phyloP scores from a whole-genome alignment of 2,113 vertebrate species.

The Cercocebus atys region DNA sequence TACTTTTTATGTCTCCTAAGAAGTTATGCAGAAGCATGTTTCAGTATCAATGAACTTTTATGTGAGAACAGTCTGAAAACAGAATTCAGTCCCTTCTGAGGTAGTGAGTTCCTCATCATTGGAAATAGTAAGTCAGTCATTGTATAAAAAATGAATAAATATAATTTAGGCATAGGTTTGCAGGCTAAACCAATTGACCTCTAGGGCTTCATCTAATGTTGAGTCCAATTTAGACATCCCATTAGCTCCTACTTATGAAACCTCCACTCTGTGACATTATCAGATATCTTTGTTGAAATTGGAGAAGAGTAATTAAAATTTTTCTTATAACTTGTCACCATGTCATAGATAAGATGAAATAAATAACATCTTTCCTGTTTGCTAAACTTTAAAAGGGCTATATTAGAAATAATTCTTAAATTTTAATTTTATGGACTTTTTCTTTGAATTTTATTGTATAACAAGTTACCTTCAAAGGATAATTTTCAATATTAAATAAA shows the following conservation, averaged over 20 bases:
- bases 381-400: background rate
- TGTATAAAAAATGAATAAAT: background rate
- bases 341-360: background rate
- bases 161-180: background rate
- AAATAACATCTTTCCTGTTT: constrained; percentile 48
- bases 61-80: background rate
- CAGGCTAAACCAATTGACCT: background rate
- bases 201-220: background rate
- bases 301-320: constrained; percentile 35
- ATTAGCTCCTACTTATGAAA: constrained; percentile 17
- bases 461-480: constrained; percentile 8
- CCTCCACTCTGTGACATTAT: background rate
- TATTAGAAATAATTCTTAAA: constrained; percentile 42
- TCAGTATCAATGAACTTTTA: background rate
- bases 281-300: background rate
- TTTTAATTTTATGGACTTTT: background rate
- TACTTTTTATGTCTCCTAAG: constrained; percentile 15
- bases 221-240: background rate
- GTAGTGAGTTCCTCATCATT: background rate
- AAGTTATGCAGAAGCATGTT: background rate
- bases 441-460: constrained; percentile 21
- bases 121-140: background rate
- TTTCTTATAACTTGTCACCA: background rate
- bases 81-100: background rate
- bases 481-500: constrained; percentile 40